Percentiles rank a stretch among this genome's conserved stretches.
Evolutionary conservation across 1,140 invertebrate genomes (phyloP).

Genomic region (Euwallacea similis): DNA sequence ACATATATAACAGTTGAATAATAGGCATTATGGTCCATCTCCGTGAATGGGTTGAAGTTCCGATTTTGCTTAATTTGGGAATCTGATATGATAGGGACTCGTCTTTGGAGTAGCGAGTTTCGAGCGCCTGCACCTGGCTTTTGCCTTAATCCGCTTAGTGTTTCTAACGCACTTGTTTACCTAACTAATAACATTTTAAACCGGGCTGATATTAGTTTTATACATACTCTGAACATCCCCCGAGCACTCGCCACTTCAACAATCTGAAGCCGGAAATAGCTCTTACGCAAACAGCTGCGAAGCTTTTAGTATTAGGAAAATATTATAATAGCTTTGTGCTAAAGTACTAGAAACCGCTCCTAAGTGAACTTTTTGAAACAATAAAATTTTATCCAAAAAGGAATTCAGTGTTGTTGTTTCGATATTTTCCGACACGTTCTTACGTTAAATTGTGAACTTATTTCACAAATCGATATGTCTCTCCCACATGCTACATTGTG

Average conservation of each 20-base stretch:
- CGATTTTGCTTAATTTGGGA: too few relatives aligned
- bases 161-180: constrained; percentile 2
- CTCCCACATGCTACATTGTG: constrained; percentile 24
- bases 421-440: constrained; percentile 29
- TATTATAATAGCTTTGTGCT: too few relatives aligned
- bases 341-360: not conserved
- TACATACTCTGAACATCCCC: not conserved
- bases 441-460: constrained; percentile 31
- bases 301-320: too few relatives aligned
- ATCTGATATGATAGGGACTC: too few relatives aligned
- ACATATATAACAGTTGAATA: too few relatives aligned
- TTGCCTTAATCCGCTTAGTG: constrained; percentile 4
- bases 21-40: too few relatives aligned
- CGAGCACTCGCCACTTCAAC: not conserved
- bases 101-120: too few relatives aligned
- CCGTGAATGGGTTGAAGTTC: too few relatives aligned
- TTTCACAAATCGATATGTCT: constrained; percentile 30
- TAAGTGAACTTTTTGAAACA: constrained; percentile 1
- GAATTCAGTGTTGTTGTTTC: constrained; percentile 25
- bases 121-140: too few relatives aligned
- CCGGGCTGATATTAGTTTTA: constrained; percentile 1
- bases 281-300: too few relatives aligned
- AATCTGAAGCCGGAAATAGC: too few relatives aligned
- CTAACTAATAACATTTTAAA: constrained; percentile 5
- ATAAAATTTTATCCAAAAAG: constrained; percentile 6